A percentile compares a stretch with the other conserved stretches of the same genome.
Conservation (phyloP, 2,797 vertebrate genomes). For the Esox masquinongy region DNA sequence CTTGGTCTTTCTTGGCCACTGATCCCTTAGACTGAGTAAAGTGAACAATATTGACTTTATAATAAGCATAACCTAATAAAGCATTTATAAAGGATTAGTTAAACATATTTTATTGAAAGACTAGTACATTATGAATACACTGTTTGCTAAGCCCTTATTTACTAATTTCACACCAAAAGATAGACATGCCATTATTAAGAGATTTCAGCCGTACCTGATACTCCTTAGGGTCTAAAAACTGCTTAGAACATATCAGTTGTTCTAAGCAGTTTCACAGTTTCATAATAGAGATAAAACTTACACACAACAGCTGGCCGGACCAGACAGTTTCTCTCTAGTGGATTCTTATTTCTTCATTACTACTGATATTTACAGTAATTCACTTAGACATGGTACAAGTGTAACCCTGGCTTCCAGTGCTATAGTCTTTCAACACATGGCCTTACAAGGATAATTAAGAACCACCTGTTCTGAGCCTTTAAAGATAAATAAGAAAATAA, state of each 20-base stretch:
- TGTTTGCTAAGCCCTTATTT: no score
- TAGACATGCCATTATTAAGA: no score
- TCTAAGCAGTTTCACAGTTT: no score
- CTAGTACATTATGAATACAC: no score
- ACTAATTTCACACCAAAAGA: no score
- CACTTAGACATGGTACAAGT: neutral
- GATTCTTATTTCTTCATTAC: neutral
- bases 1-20: constrained; percentile 16
- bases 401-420: neutral
- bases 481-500: neutral
- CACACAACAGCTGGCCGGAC: neutral
- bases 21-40: constrained; percentile 43
- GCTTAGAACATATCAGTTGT: no score
- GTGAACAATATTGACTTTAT: no score
- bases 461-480: neutral
- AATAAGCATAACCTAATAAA: no score
- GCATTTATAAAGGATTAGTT: no score
- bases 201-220: no score
- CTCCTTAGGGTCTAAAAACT: no score
- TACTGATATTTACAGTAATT: neutral
- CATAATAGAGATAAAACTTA: neutral
- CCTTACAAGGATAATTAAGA: neutral
- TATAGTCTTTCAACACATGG: neutral
- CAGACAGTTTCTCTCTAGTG: neutral
- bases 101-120: no score